Percentiles rank a stretch among this genome's conserved stretches.
Conservation (phyloP, 2,113 vertebrate species). For the Urocynchramus pylzowi region DNA sequence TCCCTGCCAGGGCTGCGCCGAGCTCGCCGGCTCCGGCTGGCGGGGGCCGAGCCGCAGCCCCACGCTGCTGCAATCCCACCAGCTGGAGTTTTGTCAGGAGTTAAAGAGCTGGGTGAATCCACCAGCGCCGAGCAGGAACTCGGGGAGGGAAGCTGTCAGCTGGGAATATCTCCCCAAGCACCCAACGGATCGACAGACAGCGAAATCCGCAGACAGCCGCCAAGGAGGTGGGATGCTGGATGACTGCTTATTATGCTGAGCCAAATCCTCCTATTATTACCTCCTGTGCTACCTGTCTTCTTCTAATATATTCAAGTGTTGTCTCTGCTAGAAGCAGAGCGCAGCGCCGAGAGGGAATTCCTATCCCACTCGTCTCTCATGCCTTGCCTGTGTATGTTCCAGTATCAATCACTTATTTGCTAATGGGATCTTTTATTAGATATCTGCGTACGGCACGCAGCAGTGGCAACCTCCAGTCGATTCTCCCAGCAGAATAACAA, state of each 20-base stretch:
- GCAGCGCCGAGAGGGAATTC: slow-evolving; percentile 6
- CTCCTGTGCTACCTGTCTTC: slow-evolving; percentile 31
- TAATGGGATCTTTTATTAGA: neutral
- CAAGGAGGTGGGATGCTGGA: slow-evolving; percentile 12
- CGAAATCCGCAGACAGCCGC: neutral
- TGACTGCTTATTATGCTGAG: slow-evolving; percentile 52
- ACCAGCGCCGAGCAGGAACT: neutral
- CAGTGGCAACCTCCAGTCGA: neutral
- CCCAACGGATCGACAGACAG: slow-evolving; percentile 5
- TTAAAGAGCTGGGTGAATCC: neutral
- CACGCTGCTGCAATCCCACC: slow-evolving; percentile 10
- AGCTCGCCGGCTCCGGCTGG: neutral
- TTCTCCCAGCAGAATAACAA: neutral
- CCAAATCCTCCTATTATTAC: slow-evolving; percentile 47
- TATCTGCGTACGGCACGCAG: neutral
- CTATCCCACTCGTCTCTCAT: neutral
- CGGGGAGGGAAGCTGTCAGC: neutral
- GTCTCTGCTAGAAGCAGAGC: neutral
- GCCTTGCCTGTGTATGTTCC: neutral
- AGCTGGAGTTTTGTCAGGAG: neutral
- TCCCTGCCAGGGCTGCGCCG: slow-evolving; percentile 49
- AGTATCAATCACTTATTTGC: neutral
- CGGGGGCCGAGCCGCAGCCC: slow-evolving; percentile 20
- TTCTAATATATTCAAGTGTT: slow-evolving; percentile 33
- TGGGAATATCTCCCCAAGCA: neutral